A percentile compares a stretch with the other conserved stretches of the same genome.
phyloP scores from a whole-genome alignment of 2,888 invertebrate species.

The Drosophila mettleri region DNA sequence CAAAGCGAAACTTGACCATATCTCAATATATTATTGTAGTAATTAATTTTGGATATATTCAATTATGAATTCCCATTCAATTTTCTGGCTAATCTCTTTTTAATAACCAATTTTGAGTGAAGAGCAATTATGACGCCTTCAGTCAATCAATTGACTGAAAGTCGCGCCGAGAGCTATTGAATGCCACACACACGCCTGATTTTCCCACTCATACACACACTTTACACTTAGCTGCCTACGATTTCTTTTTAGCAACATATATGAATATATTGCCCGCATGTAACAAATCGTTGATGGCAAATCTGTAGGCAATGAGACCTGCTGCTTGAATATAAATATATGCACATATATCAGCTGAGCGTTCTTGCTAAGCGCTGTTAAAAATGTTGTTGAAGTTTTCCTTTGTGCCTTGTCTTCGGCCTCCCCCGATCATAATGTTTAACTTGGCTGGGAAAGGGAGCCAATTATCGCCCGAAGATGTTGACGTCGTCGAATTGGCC shows the following conservation, averaged over 20 bases:
- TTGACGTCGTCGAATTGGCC: constrained; percentile 52
- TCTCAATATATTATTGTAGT: background rate
- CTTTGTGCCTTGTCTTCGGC: background rate
- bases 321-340: constrained; percentile 14
- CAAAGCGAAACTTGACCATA: background rate
- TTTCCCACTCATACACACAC: constrained; percentile 44
- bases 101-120: constrained; percentile 13
- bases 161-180: background rate
- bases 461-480: constrained; percentile 75
- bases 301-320: constrained; percentile 26
- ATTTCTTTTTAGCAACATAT: constrained; percentile 8
- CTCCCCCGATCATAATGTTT: constrained; percentile 18
- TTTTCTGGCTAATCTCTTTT: background rate
- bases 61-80: background rate
- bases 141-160: constrained; percentile 12
- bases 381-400: constrained; percentile 28
- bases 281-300: constrained; percentile 29
- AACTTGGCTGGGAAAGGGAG: constrained; percentile 63
- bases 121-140: background rate
- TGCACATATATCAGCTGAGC: constrained; percentile 16
- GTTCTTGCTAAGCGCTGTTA: constrained; percentile 41
- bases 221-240: constrained; percentile 7
- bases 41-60: constrained; percentile 2
- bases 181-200: constrained; percentile 15
- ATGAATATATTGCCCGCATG: constrained; percentile 26